phyloP scores from a whole-genome alignment of 2,797 vertebrate genomes.

The Enteromius unitaeniatus region DNA sequence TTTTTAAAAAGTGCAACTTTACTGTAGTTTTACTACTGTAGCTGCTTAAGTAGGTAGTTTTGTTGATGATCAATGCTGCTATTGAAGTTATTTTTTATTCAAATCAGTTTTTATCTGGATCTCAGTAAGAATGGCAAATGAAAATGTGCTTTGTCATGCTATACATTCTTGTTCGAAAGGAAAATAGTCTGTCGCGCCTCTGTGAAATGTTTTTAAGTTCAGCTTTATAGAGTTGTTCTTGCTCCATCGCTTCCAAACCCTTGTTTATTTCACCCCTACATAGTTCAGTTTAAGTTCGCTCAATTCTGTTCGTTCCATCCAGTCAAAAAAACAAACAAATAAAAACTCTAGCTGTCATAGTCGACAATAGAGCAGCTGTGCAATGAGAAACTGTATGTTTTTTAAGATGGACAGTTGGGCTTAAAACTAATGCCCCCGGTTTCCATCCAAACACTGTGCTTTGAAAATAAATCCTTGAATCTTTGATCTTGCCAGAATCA shows the following conservation, averaged over 20 bases:
- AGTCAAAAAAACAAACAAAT: neutral
- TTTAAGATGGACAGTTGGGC: neutral
- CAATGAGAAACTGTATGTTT: neutral
- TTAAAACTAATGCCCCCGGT: neutral
- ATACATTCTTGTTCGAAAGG: neutral
- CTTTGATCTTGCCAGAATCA: neutral
- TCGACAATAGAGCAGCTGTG: conserved; percentile 4
- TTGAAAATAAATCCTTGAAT: neutral
- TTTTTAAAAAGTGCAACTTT: neutral
- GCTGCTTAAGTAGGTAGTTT: neutral
- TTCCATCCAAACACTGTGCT: neutral
- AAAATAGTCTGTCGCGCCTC: neutral
- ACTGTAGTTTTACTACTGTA: neutral
- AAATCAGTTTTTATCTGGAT: neutral
- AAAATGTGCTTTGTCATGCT: neutral
- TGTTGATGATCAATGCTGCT: neutral
- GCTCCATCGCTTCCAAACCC: neutral
- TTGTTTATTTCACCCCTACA: neutral
- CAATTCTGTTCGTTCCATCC: neutral
- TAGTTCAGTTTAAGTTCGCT: neutral
- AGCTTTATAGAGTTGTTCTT: neutral
- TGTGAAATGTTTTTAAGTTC: neutral
- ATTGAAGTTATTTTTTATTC: neutral
- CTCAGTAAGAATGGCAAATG: too few relatives aligned
- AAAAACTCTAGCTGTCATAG: neutral